A percentile compares a stretch with the other conserved stretches of the same genome.
phyloP scores from a whole-genome alignment of 2,113 vertebrate species.

The Saccopteryx leptura region DNA sequence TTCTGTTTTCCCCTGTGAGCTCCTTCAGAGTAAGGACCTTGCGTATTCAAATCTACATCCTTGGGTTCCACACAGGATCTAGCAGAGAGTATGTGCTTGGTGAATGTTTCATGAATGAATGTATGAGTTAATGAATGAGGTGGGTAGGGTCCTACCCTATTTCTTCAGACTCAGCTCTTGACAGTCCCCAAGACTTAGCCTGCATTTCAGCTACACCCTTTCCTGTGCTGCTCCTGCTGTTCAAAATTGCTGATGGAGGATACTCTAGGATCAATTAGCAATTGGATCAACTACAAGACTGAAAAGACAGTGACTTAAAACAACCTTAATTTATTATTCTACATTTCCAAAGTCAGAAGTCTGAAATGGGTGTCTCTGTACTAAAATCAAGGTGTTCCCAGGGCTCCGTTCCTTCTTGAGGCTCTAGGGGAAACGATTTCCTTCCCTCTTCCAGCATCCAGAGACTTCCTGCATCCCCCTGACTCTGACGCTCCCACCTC shows the following conservation, averaged over 20 bases:
- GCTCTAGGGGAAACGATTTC: neutral
- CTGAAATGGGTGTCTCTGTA: neutral
- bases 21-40: neutral
- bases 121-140: neutral
- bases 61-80: neutral
- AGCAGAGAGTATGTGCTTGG: neutral
- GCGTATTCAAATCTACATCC: neutral
- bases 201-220: neutral
- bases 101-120: neutral
- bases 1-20: neutral
- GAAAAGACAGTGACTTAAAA: neutral
- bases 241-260: neutral
- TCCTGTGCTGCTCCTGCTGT: neutral
- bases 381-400: neutral
- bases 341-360: neutral
- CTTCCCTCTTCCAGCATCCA: neutral
- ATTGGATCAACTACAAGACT: neutral
- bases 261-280: neutral
- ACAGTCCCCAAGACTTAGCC: neutral
- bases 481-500: neutral
- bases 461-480: neutral
- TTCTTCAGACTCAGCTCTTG: conserved; percentile 4
- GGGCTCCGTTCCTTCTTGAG: neutral
- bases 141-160: neutral
- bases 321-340: neutral